Conservation (phyloP, 2,797 vertebrate genomes). For the Phoxinus dragarum region DNA sequence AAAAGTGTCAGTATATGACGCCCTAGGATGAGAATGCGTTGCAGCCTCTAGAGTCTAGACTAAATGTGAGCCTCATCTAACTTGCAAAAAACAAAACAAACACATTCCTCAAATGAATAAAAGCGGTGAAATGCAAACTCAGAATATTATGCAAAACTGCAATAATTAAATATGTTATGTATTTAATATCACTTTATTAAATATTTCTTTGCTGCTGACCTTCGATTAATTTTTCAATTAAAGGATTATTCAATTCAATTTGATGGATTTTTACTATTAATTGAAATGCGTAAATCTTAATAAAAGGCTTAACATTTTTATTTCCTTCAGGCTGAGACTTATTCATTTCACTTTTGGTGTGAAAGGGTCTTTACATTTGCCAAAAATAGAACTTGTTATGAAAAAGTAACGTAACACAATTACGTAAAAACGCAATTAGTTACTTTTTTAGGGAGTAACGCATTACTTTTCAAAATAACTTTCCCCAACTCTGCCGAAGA, state of each 20-base stretch:
- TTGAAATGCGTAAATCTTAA: no score
- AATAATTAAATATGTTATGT: not conserved
- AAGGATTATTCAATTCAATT: no score
- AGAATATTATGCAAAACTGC: not conserved
- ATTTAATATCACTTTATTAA: not conserved
- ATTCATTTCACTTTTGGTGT: not conserved
- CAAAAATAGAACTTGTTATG: not conserved
- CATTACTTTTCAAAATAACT: not conserved
- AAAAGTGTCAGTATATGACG: no score
- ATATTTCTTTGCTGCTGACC: no score
- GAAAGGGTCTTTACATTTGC: not conserved
- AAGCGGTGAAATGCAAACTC: not conserved
- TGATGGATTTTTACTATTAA: no score
- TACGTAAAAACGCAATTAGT: no score
- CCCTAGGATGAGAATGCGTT: no score
- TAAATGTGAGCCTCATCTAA: not conserved
- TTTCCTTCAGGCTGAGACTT: not conserved
- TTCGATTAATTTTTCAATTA: not conserved
- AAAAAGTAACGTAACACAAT: no score
- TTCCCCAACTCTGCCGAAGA: not conserved
- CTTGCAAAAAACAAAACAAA: not conserved
- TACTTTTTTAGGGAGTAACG: not conserved
- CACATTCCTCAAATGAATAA: not conserved
- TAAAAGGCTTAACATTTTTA: not conserved
- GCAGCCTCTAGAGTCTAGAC: not conserved